These are phyloP conservation scores for Aeoliscus strigatus DNA, from an alignment of 2,797 vertebrate species.

Conservation along the genomic window DNA sequence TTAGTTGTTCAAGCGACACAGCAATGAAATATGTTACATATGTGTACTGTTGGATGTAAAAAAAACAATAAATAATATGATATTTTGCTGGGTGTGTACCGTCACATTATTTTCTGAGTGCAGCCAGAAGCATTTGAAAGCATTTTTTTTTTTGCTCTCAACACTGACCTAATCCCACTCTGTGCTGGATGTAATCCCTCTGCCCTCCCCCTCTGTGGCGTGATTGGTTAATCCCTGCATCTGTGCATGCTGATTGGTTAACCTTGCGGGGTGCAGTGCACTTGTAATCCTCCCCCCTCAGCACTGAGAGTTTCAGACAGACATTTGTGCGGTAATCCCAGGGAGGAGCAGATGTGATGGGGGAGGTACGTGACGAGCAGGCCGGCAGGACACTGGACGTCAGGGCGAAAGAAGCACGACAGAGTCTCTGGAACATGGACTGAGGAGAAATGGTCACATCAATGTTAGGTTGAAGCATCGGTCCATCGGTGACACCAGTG, in stretches of 20 bases:
- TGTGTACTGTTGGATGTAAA: constrained; percentile 4
- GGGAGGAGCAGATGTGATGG: constrained; percentile 72
- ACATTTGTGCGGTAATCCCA: constrained; percentile 72
- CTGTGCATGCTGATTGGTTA: constrained; percentile 60
- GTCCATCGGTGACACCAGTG: too few relatives aligned
- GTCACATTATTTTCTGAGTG: constrained; percentile 8
- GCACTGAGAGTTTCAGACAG: constrained; percentile 62
- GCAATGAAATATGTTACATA: too few relatives aligned
- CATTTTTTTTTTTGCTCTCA: constrained; percentile 55
- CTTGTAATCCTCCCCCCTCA: constrained; percentile 61
- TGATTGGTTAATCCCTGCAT: constrained; percentile 73
- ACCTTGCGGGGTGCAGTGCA: constrained; percentile 52
- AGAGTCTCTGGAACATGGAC: constrained; percentile 1
- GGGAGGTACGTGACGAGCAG: constrained; percentile 53
- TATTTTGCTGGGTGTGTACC: constrained; percentile 4
- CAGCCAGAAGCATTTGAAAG: constrained; percentile 49
- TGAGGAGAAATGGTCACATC: too few relatives aligned
- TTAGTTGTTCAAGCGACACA: too few relatives aligned
- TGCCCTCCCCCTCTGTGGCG: constrained; percentile 52
- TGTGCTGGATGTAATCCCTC: constrained; percentile 57
- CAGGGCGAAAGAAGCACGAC: constrained; percentile 1
- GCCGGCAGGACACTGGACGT: constrained; percentile 68
- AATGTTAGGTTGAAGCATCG: background rate
- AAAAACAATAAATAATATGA: background rate
- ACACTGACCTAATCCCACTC: constrained; percentile 66